Evolutionary conservation across 2,888 invertebrate genomes (phyloP).

Genomic region (Caenorhabditis sinica): DNA sequence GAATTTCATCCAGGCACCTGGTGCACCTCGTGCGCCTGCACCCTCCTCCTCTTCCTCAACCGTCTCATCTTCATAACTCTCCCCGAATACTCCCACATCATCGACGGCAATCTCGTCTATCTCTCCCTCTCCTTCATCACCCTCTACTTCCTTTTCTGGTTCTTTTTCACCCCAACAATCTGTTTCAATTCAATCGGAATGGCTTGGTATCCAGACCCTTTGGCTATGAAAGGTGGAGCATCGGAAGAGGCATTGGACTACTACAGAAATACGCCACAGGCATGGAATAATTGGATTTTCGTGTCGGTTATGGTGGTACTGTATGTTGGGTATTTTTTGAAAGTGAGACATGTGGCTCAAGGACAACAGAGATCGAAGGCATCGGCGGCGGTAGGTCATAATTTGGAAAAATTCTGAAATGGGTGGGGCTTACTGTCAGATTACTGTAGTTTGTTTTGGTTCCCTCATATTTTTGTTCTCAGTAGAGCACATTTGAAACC

Average conservation of each 20-base stretch:
- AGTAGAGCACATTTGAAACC: no score
- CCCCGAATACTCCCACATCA: constrained; percentile 18
- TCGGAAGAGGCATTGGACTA: constrained; percentile 1
- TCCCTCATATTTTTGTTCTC: no score
- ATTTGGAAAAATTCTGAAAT: no score
- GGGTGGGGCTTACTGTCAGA: no score
- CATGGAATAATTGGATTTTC: constrained; percentile 53
- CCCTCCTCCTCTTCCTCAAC: constrained; percentile 39
- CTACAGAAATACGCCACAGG: constrained; percentile 26
- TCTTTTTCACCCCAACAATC: constrained; percentile 34
- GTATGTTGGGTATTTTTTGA: constrained; percentile 22
- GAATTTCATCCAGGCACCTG: constrained; percentile 38
- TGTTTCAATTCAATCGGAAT: constrained; percentile 43
- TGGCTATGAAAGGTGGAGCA: background rate
- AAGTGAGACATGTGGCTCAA: constrained; percentile 36
- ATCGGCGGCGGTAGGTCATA: constrained; percentile 31
- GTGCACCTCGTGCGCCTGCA: constrained; percentile 43
- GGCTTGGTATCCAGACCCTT: constrained; percentile 38
- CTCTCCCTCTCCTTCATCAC: constrained; percentile 7
- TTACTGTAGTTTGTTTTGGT: no score
- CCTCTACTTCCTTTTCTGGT: constrained; percentile 11
- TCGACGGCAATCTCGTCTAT: constrained; percentile 26
- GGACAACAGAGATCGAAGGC: constrained; percentile 51
- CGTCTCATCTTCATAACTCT: constrained; percentile 26
- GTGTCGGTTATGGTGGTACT: constrained; percentile 30